Evolutionary conservation across 2,113 vertebrate species (phyloP), one percentile per base, ranked within the genome.

Genomic region (Lathamus discolor): DNA sequence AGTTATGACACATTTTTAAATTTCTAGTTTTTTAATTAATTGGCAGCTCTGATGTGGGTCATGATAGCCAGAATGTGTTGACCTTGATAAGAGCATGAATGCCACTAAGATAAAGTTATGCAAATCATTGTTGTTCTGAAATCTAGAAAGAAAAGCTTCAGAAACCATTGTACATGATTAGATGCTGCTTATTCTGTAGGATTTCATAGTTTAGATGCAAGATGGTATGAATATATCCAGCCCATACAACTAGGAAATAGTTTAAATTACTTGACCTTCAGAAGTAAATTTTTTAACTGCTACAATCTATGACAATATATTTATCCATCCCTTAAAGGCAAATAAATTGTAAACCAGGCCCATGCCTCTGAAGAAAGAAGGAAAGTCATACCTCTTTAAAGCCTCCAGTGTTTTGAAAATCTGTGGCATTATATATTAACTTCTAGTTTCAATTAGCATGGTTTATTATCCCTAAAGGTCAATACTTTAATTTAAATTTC

Each of bases 381-480:
- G 8, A 64, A 85, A 86, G 29, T 64, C 37, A 39, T 55, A 68
- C 2, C 6, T 72, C 10, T 2, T 3, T 78, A 77, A 86, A 88
- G 8, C 20, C 61, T 69, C 24, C 10, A 61, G 59, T 44, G 33
- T 69, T 91, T 92, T 86, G 20, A 64, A 90, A 90, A 70, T 41
- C 33, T 54, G 15, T 74, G 13, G 28, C 31, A 57, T 14, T 59
- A 83, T 48, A 24, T 67, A 84, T 72, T 69, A 54, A 61, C 9
- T 74, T 93, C 69, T 90, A 75, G 13, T 70, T 94, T 93, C 62
- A 92, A 44, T 95, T 93, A 88, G 7, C 4, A 0, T 72, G n/a
- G 4, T 86, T 92, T 94, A 87, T 91, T 96, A 74, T 86, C 63
- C 73, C 51, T 90, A 76, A 88, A 79, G 92, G 93, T 92, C 93